Evolutionary conservation across 2,888 invertebrate genomes (phyloP).

Genomic region (Slavum lentiscoides): DNA sequence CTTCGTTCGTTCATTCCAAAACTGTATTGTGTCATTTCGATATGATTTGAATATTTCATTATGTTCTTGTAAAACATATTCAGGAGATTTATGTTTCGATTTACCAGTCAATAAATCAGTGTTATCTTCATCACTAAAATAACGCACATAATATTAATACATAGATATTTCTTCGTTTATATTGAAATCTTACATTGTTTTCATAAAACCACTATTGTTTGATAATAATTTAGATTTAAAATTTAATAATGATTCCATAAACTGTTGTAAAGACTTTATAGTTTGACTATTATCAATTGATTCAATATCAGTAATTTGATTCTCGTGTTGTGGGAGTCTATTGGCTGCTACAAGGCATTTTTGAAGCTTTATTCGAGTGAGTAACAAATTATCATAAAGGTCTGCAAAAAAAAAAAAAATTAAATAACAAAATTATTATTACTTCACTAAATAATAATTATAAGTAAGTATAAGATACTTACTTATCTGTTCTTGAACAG

Average conservation of each 20-base stretch:
- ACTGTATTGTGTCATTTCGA: slow-evolving; percentile 81
- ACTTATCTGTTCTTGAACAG: slow-evolving; percentile 59
- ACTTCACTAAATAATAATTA: slow-evolving; percentile 5
- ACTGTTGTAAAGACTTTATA: slow-evolving; percentile 60
- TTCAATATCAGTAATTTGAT: slow-evolving; percentile 61
- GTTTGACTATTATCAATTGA: slow-evolving; percentile 60
- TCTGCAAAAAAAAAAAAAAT: slow-evolving; percentile 58
- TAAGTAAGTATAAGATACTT: slow-evolving; percentile 49
- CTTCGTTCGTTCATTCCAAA: slow-evolving; percentile 93
- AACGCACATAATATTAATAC: not conserved
- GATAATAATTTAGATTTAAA: slow-evolving; percentile 39
- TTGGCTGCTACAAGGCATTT: slow-evolving; percentile 77
- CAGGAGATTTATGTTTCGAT: slow-evolving; percentile 66
- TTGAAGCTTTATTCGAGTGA: slow-evolving; percentile 85
- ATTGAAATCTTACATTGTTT: slow-evolving; percentile 23
- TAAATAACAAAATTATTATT: slow-evolving; percentile 12
- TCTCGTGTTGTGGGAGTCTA: slow-evolving; percentile 72
- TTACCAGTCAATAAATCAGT: slow-evolving; percentile 56
- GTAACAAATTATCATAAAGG: slow-evolving; percentile 83
- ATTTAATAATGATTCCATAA: slow-evolving; percentile 60
- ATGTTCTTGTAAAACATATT: slow-evolving; percentile 64
- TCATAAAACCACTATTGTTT: slow-evolving; percentile 33
- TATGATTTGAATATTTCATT: slow-evolving; percentile 70
- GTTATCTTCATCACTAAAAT: slow-evolving; percentile 60
- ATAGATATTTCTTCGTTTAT: not conserved